Base-by-base conservation (phyloP, 1,140 invertebrate genomes). In the Saccostrea glomerata region DNA sequence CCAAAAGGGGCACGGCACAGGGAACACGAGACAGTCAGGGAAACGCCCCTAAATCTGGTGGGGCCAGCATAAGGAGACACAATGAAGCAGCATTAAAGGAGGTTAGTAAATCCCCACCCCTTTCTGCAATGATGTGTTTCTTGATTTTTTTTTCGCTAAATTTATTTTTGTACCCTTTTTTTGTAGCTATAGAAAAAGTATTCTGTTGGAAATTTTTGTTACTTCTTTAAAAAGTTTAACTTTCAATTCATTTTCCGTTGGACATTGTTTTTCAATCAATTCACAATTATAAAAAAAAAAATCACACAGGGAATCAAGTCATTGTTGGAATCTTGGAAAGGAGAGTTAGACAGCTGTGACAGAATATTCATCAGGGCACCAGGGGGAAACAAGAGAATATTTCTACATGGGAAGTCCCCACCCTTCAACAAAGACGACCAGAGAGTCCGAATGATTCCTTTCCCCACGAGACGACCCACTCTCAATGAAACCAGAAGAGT, bases 1-100 rank as follows among this genome's bases (percentile, higher is more conserved):
- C 97, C 0, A 97, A 98, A 77, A 97, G 98, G 94, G 98, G 98
- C 0, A 97, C 97, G 84, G 96, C 97, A 0, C 98, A 98, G 94
- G 96, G 95, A 58, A 95, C 96, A 5, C 95, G 96, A 82, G 97
- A 98, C 93, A 95, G 94, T 73, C 96, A 96, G 91, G 96, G 97
- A 40, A 96, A 95, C 85, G 94, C 94, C 11, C 96, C 97, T 0
- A 97, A 97, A 93, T 98, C 97, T 90, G 97, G 97, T 15, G 98
- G 98, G 5, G 97, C 98, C 11, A 97, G 96, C 92, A 95, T 98
- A 13, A 95, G 98, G 63, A 95, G 97, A 88, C 97, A 98, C 92
- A 98, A 98, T 94, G 97, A 98, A 93, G 91, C 92, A 70, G 93
- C 93, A 12, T 89, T 94, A 13, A 92, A 89, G 66, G 93, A 93